Base-by-base conservation (phyloP, 2,113 vertebrate species). In the Phrynocephalus versicolor region DNA sequence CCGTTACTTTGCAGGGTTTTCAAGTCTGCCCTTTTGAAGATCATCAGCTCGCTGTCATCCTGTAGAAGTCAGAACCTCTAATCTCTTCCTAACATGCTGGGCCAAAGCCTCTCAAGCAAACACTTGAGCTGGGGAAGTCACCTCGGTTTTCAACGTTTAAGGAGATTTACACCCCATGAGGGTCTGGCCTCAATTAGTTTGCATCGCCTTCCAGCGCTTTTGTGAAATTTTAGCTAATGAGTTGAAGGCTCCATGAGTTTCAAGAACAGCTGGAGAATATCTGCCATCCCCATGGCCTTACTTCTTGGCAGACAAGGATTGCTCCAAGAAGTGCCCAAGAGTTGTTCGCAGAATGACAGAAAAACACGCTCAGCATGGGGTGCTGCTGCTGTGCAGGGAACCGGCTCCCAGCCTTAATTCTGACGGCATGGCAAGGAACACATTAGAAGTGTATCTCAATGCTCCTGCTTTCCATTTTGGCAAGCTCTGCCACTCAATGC, bases 401-500 rank as follows among this genome's bases (percentile, higher is more conserved):
- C 71, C 81, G 91, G 73, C 91, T 91, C 86, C 84, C 91, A 81
- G 90, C 73, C 91, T 94, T 79, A 82, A 73, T 82, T 92, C 88
- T 90, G 85, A 91, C 58, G 60, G 91, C 51, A 81, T 86, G 85
- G 57, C 89, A 94, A 75, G 89, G 90, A 94, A 85, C 88, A 88
- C 84, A 92, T 95, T 94, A 94, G 88, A 13, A 92, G 88, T 82
- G 81, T 90, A 95, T 94, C 78, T 33, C 89, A 84, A 87, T 93
- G 85, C 90, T 93, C 92, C 91, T 95, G 93, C 93, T 95, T 95
- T 94, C 87, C 87, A 95, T 94, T 92, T 96, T 96, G 95, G 96
- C 95, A 96, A 89, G 94, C 92, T 88, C 82, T 89, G 71, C 88
- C 93, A 91, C 90, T 93, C 89, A 75, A 84, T 93, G 91, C 89